Evolutionary conservation across 2,888 invertebrate genomes (phyloP), one percentile per base, ranked within the genome.

Genomic region (Pelosia muscerda): DNA sequence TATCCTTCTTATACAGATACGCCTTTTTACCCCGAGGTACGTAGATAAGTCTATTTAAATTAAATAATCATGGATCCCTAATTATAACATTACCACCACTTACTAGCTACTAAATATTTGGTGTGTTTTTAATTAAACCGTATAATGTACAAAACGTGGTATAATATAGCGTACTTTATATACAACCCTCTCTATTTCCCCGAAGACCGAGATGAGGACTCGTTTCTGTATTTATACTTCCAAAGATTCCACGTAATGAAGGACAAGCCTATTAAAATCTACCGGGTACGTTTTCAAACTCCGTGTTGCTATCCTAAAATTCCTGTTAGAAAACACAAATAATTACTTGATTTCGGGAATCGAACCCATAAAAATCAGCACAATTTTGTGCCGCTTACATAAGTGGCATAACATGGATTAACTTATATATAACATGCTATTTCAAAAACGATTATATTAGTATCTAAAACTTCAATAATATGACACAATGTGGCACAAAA

Each of bases 401-500:
- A 42, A 42, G 49, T 19, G 19, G 49, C 9, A 19, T 49, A n/a
- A n/a, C 0, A 0, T 49, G 9, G n/a, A 4, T 1, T 49, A 49
- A 9, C n/a, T 8, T n/a, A 49, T 49, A 19, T 49, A 19, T 19
- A 6, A 49, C 9, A 49, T 2, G 19, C 19, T n/a, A 49, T n/a
- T 57, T 28, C 19, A 23, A 6, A 23, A 23, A 23, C 10, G 1
- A 22, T 22, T 2, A 42, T 25, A 13, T 28, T 28, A 11, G 1
- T 22, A 13, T 23, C 9, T 22, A 28, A 38, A 25, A 38, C 56
- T n/a, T 49, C 10, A 22, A 55, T 63, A 53, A n/a, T 26, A 42
- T 28, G 62, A 59, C 71, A 76, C 72, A n/a, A 71, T 72, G 77
- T 55, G 64, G 72, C 77, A 77, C 75, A 68, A 65, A 72, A 64